Percentiles rank a stretch among this genome's conserved stretches.
These are phyloP conservation scores for Myripristis jacobus DNA, from an alignment of 2,797 vertebrate genomes.

Conservation along the genomic window DNA sequence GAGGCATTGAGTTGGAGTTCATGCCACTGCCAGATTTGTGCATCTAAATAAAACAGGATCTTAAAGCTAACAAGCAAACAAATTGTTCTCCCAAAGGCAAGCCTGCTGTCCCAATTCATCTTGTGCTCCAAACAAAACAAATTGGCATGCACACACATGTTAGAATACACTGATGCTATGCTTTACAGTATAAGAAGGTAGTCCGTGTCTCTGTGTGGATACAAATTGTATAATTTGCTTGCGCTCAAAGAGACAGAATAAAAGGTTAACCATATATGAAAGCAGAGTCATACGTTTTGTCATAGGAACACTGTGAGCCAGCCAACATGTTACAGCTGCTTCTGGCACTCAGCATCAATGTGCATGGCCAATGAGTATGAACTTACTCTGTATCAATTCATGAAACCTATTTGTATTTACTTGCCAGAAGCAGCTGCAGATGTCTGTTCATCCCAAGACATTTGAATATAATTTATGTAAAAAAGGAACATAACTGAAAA, in stretches of 20 bases:
- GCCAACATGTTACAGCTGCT: constrained; percentile 20
- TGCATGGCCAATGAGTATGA: constrained; percentile 10
- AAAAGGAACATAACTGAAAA: not conserved
- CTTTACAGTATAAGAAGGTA: constrained; percentile 29
- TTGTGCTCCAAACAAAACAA: constrained; percentile 43
- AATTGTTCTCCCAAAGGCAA: constrained; percentile 58
- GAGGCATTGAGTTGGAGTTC: constrained; percentile 59
- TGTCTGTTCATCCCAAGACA: not conserved
- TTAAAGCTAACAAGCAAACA: constrained; percentile 72
- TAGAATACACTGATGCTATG: constrained; percentile 24
- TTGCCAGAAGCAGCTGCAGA: not conserved
- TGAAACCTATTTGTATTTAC: constrained; percentile 27
- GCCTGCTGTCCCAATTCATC: constrained; percentile 54
- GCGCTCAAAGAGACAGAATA: constrained; percentile 13
- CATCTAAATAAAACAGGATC: constrained; percentile 75
- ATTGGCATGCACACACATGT: constrained; percentile 39
- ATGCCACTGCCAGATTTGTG: constrained; percentile 68
- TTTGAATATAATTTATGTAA: not conserved
- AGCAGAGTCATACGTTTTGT: constrained; percentile 1
- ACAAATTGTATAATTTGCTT: constrained; percentile 34
- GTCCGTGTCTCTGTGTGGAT: not conserved
- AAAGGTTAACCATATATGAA: constrained; percentile 29
- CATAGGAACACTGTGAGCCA: constrained; percentile 21
- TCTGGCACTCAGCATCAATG: constrained; percentile 20
- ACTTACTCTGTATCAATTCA: constrained; percentile 25